Base-by-base conservation (phyloP, 2,888 invertebrate species). In the Drosophila pegasa region DNA sequence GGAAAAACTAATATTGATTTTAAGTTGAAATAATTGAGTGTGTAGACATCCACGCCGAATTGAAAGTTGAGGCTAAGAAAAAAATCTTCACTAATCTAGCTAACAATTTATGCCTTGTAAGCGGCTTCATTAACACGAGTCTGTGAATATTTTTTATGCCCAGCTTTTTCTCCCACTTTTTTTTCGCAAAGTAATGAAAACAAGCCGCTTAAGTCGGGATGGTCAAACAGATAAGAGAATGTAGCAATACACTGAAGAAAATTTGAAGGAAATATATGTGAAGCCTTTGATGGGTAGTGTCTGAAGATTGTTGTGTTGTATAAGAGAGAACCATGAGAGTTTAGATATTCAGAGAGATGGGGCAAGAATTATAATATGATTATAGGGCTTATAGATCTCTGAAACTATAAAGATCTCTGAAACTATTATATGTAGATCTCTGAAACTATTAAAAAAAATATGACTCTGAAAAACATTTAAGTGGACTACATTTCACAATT, bases 1-100 rank as follows among this genome's bases (percentile, higher is more conserved):
- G 10, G 20, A 35, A 50, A 41, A 12, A 35, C 61, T 59, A 75
- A 81, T 82, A 85, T 82, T 82, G 72, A 35, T 71, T 72, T 87
- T 50, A 6, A 59, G 33, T 47, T 37, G 14, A 37, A 55, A 48
- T 75, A 52, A 69, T 56, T 60, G 64, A 43, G 58, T 58, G 45
- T 48, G 38, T 18, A 14, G 7, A 40, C 20, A 41, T 35, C 10
- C 9, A 18, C 29, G 37, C 20, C 6, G 33, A 22, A 47, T 71
- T 40, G 50, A 41, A 50, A 72, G 58, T 62, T 56, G 52, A 58
- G 31, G 54, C 9, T 45, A 38, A 14, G 16, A 6, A 58, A 29
- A 25, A 31, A 50, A 16, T 48, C 27, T 43, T 27, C 41, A 14
- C 16, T 50, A 61, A 62, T 56, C 18, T 43, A 10, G 40, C 52